Conservation (phyloP, 2,113 vertebrate species). For the Ptilonorhynchus violaceus region DNA sequence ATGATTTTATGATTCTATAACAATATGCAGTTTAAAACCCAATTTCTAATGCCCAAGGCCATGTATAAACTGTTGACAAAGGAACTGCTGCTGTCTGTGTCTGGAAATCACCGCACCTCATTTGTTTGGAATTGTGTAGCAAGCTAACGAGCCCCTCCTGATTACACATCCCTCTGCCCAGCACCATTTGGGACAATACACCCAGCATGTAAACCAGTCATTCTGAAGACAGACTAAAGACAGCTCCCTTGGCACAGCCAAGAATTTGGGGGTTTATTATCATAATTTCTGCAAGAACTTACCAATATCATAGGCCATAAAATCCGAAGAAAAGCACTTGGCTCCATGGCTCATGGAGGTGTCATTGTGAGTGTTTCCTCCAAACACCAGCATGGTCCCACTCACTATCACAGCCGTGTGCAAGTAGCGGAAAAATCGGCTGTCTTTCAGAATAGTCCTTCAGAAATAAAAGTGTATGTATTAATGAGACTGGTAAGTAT, state of each 20-base stretch:
- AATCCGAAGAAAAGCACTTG: conserved; percentile 97
- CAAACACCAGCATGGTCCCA: conserved; percentile 93
- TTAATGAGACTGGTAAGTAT: background rate
- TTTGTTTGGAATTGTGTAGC: background rate
- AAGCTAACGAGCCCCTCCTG: background rate
- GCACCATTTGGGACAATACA: background rate
- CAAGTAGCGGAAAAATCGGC: conserved; percentile 92
- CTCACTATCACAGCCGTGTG: conserved; percentile 91
- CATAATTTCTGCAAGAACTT: conserved; percentile 36
- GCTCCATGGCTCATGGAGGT: conserved; percentile 97
- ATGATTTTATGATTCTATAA: background rate
- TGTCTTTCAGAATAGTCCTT: conserved; percentile 94
- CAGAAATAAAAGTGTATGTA: background rate
- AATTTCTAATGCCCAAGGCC: background rate
- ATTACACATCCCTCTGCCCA: background rate
- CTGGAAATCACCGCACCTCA: background rate
- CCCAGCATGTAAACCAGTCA: background rate
- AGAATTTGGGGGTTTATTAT: too few species aligned
- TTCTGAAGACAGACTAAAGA: background rate
- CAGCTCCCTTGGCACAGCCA: background rate
- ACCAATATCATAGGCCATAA: conserved; percentile 95
- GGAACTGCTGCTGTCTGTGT: background rate
- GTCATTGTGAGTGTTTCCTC: conserved; percentile 98
- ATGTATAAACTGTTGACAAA: background rate
- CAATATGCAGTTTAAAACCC: background rate